A percentile compares a stretch with the other conserved stretches of the same genome.
Evolutionary conservation across 1,140 invertebrate species (phyloP).

Genomic region (Platorchestia sp.): DNA sequence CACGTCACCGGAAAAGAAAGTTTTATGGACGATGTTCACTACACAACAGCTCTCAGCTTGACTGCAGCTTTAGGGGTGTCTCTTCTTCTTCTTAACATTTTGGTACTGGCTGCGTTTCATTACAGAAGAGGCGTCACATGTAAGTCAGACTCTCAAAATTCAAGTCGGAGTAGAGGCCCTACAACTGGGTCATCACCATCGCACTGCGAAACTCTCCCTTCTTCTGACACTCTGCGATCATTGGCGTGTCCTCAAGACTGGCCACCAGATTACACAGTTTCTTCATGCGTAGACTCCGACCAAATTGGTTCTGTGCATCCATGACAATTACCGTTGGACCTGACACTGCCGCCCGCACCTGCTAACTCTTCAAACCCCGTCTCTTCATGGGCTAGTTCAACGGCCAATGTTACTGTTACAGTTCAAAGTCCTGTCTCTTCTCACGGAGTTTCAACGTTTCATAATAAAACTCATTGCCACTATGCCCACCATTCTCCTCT

Average conservation of each 20-base stretch:
- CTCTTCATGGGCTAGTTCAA: slow-evolving; percentile 23
- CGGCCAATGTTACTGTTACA: slow-evolving; percentile 5
- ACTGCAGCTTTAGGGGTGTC: slow-evolving; percentile 13
- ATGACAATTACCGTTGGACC: slow-evolving; percentile 41
- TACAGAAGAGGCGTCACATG: slow-evolving; percentile 21
- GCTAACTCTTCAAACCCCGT: neutral
- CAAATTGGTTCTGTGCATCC: slow-evolving; percentile 36
- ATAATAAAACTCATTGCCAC: slow-evolving; percentile 35
- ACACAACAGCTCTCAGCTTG: slow-evolving; percentile 14
- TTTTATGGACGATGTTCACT: slow-evolving; percentile 43
- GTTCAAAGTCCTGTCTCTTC: slow-evolving; percentile 32
- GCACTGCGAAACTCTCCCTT: slow-evolving; percentile 30
- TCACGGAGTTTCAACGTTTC: slow-evolving; percentile 30
- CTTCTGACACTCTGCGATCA: slow-evolving; percentile 18
- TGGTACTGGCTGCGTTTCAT: slow-evolving; percentile 22
- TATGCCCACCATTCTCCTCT: slow-evolving; percentile 32
- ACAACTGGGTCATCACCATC: slow-evolving; percentile 30
- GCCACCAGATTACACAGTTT: slow-evolving; percentile 36
- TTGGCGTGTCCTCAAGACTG: slow-evolving; percentile 46
- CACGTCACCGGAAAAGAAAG: slow-evolving; percentile 31
- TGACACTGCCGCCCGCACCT: slow-evolving; percentile 19
- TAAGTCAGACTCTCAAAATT: neutral
- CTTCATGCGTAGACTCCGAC: slow-evolving; percentile 26
- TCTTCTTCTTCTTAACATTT: slow-evolving; percentile 14
- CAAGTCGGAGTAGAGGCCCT: slow-evolving; percentile 10